Evolutionary conservation across 2,113 vertebrate species (phyloP), one percentile per base, ranked within the genome.

Genomic region (Zosterops japonicus): DNA sequence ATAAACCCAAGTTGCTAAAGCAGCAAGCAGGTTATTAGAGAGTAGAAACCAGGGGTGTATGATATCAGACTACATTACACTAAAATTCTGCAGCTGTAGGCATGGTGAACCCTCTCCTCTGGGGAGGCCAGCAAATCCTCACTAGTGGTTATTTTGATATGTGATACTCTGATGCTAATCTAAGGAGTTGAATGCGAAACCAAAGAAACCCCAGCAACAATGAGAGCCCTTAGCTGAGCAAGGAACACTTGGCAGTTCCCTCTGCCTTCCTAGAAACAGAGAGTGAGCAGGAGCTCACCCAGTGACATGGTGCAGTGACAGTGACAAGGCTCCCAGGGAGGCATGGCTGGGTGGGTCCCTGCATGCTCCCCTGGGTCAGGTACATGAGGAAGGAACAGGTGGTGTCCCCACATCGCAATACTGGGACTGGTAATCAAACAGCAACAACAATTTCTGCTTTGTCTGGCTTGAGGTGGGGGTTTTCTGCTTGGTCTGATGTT

Each of bases 121-220:
- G 83, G 81, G 79, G 68, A 81, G 76, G 64, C 76, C 90, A 89
- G 92, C 85, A 92, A 33, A 92, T 90, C 71, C 60, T 90, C 87
- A 17, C 79, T 64, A 31, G 88, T 76, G 94, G 83, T 96, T 96
- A 89, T 96, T 97, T 95, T 96, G 94, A 87, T 96, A 89, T 60
- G 83, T 71, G 94, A 95, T 93, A 90, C 83, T 60, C 68, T 87
- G 94, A 92, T 92, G 93, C 85, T 90, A 77, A 90, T 94, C 93
- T 83, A 8, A 93, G 71, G 60, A 90, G 88, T 4, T 44, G 59
- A 93, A 83, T 50, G 88, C 8, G 39, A 90, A 95, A 61, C 88
- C 71, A 36, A 28, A 94, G 89, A 89, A 95, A 77, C 31, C 47
- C 68, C 71, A 77, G 60, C 72, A 81, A 64, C 60, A 78, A 12